A percentile compares a stretch with the other conserved stretches of the same genome.
Evolutionary conservation across 2,797 vertebrate genomes (phyloP).

Genomic region (Sebastes variabilis): DNA sequence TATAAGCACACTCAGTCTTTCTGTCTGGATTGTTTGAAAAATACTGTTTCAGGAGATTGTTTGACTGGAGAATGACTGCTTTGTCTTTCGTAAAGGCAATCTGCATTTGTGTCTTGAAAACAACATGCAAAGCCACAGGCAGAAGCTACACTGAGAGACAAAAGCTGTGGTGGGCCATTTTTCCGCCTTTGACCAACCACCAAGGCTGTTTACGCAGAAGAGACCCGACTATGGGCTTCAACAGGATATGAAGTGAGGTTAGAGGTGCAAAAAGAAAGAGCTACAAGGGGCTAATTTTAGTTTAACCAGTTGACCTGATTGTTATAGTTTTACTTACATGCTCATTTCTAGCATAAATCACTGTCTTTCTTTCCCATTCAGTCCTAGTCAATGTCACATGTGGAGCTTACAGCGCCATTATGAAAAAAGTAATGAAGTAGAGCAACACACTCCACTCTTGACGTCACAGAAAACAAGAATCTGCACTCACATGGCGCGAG

Average conservation of each 20-base stretch:
- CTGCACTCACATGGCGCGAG: too few species aligned
- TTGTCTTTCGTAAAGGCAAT: not conserved
- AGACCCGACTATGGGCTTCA: not conserved
- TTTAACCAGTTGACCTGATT: not conserved
- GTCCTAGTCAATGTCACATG: too few species aligned
- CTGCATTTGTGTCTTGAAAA: not conserved
- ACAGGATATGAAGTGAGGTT: constrained; percentile 22
- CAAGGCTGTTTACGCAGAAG: constrained; percentile 26
- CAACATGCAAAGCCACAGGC: too few species aligned
- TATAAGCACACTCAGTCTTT: too few species aligned
- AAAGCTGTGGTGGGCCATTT: not conserved
- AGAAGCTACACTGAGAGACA: not conserved
- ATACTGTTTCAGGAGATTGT: too few species aligned
- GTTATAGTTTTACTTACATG: not conserved
- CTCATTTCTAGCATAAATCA: not conserved
- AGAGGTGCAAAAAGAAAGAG: not conserved
- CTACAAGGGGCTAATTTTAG: not conserved
- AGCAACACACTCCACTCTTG: too few species aligned
- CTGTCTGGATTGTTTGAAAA: too few species aligned
- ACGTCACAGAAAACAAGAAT: too few species aligned
- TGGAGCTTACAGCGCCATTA: too few species aligned
- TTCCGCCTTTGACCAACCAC: constrained; percentile 18
- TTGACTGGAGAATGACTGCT: too few species aligned
- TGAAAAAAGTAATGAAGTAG: too few species aligned
- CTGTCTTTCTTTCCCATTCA: too few species aligned